Base-by-base conservation (phyloP, 2,797 vertebrate genomes). In the Darevskia mixta region DNA sequence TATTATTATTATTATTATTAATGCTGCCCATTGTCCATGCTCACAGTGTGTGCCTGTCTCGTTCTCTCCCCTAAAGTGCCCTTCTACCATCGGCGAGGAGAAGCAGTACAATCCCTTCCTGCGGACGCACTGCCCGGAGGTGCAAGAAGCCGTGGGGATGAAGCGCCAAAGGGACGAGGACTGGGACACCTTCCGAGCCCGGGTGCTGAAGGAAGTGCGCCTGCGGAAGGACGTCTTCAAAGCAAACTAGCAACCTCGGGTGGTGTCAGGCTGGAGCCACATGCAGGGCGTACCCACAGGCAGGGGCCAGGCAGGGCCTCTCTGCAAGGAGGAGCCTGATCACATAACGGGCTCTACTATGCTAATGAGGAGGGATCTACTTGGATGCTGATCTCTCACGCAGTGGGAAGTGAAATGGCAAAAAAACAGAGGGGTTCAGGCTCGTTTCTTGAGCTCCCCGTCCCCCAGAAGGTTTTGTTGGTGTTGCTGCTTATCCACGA, bases 101-200 rank as follows among this genome's bases (percentile, higher is more conserved):
- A 98, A 97, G 93, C 96, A 96, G 80, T 98, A 98, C 94, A 98
- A 98, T 90, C 98, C 98, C 2, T 98, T 98, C 93, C 95, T 98
- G 88, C 96, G 98, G 83, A 98, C 96, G 82, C 97, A 98, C 89
- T 93, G 93, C 25, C 79, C 94, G 0, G 97, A 97, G 45, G 97
- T 98, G 72, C 98, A 98, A n/a, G 91, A 88, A 87, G 97, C 97
- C 13, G 93, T 98, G 85, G 97, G 97, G 20, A 82, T 98, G 43
- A 96, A 97, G 94, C 97, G 97, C 91, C 91, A 96, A 75, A 94
- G 94, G 66, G 97, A 97, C 1, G 98, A 98, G 88, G 97, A 98
- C 95, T 97, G 97, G 97, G 97, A 95, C 6, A 94, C 90, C 71
- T 98, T 98, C 90, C 96, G 98, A 83, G 97, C 98, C 27, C 95